Conservation (phyloP, 2,888 invertebrate species). For the Willowsia nigromaculata region DNA sequence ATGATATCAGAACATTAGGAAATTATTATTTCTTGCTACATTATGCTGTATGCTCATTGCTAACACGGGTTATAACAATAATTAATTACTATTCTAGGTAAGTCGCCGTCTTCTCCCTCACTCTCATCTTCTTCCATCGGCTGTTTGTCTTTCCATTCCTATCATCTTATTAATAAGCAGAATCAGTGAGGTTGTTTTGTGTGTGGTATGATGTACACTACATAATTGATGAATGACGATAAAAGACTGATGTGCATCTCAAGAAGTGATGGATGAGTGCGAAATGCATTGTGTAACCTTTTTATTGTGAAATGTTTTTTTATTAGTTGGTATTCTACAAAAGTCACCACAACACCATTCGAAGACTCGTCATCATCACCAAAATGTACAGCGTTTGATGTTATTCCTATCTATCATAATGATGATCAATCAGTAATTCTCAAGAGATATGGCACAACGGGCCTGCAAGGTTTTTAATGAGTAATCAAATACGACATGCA, state of each 20-base stretch:
- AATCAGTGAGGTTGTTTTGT: not conserved
- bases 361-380: not conserved
- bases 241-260: slow-evolving; percentile 22
- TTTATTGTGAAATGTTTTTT: slow-evolving; percentile 18
- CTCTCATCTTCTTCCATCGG: not conserved
- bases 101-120: slow-evolving; percentile 5
- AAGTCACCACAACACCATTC: not conserved
- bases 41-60: not conserved
- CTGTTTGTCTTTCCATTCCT: slow-evolving; percentile 8
- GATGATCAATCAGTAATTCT: not conserved
- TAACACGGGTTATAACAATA: slow-evolving; percentile 17
- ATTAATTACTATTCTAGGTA: slow-evolving; percentile 64
- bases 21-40: not conserved
- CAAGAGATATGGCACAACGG: not conserved
- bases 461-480: not conserved
- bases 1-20: not conserved
- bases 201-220: not conserved
- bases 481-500: not conserved
- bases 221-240: not conserved
- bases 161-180: slow-evolving; percentile 5
- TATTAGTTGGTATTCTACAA: slow-evolving; percentile 21
- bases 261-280: slow-evolving; percentile 47
- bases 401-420: not conserved
- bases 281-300: slow-evolving; percentile 17
- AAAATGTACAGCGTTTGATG: not conserved